Evolutionary conservation across 2,888 invertebrate species (phyloP).

Genomic region (Seira musarum): DNA sequence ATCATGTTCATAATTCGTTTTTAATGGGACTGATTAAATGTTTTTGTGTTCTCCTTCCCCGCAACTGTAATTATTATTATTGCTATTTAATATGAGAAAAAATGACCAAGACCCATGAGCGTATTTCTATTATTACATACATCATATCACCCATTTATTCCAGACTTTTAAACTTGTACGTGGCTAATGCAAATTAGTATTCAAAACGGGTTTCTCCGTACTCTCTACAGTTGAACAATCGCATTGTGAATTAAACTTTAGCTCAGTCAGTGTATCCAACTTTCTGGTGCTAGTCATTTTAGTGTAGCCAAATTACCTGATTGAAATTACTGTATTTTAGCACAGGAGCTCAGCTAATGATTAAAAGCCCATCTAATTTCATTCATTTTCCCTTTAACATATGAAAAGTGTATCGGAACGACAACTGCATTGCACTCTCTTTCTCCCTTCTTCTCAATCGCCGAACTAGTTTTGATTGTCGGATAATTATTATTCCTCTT

Average conservation of each 20-base stretch:
- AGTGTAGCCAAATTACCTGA: background rate
- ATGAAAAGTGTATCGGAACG: background rate
- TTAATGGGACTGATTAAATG: slow-evolving; percentile 58
- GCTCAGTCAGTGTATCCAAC: too few species aligned
- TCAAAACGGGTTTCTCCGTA: background rate
- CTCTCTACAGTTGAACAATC: background rate
- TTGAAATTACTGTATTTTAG: background rate
- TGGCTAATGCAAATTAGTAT: background rate
- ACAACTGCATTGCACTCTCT: too few species aligned
- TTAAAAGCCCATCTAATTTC: background rate
- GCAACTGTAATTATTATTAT: background rate
- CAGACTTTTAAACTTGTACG: too few species aligned
- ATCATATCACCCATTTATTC: too few species aligned
- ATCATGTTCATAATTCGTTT: slow-evolving; percentile 44
- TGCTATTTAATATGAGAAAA: background rate
- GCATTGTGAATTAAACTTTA: background rate
- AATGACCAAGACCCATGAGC: background rate
- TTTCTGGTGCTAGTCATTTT: too few species aligned
- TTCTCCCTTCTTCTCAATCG: slow-evolving; percentile 6
- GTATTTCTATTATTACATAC: too few species aligned
- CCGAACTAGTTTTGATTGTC: slow-evolving; percentile 41
- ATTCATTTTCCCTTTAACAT: background rate
- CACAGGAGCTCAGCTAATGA: background rate
- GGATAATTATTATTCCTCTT: slow-evolving; percentile 66
- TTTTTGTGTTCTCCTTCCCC: slow-evolving; percentile 7